Evolutionary conservation across 37 sponge, comb jelly and placozoan species (phyloP), one percentile per base, ranked within the genome.

Genomic region (Oscarella lobularis): DNA sequence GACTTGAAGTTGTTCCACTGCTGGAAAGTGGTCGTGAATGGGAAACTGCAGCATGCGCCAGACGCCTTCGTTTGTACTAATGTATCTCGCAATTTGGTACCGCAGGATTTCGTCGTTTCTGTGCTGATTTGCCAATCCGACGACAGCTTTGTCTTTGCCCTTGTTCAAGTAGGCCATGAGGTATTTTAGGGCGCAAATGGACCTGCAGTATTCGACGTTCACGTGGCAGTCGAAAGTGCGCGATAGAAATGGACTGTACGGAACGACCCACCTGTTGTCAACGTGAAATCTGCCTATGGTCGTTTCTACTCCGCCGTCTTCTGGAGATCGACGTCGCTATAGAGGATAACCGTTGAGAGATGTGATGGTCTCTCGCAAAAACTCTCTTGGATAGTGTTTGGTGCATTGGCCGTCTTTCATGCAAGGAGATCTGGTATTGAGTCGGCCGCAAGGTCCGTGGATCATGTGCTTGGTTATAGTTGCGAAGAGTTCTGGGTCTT

Each of bases 1-100:
- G n/a, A n/a, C n/a, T n/a, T n/a, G n/a, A n/a, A n/a, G n/a, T n/a
- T n/a, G n/a, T n/a, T n/a, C n/a, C n/a, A n/a, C n/a, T n/a, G n/a
- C n/a, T n/a, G n/a, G n/a, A 0, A 39, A 65, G 38, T 72, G 3
- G 14, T 83, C 79, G 67, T 85, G 73, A 38, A 77, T 35, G 30
- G 74, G 75, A 54, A 75, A 84, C 1, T 73, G 67, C 33, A 84
- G 65, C 34, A 86, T 72, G 38, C 83, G 65, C 80, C 75, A 77
- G 37, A 40, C 37, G 35, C 82, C 82, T 40, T 85, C 83, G 65
- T 41, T 69, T 34, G 66, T 40, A 0, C 83, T 66, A 55, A 85
- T 39, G 71, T 68, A 83, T 33, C 83, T 0, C 0, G 70, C 0
- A n/a, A n/a, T n/a, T n/a, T 33, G 35, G 31, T 31, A 76, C 67